These are phyloP conservation scores for Meghimatium bilineatum DNA, from an alignment of 2,888 invertebrate genomes.

Conservation along the genomic window DNA sequence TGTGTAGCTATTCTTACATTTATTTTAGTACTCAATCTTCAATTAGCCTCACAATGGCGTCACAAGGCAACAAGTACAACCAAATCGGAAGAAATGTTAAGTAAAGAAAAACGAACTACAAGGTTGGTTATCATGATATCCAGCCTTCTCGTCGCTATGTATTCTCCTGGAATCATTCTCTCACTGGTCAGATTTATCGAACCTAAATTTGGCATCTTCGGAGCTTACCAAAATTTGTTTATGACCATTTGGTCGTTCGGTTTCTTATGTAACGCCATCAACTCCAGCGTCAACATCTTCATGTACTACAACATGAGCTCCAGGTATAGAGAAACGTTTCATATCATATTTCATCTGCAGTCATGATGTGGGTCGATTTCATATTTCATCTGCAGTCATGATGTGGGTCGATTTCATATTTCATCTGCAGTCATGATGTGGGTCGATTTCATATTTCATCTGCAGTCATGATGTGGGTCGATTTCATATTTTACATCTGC, in stretches of 20 bases:
- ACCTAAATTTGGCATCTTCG: conserved; percentile 13
- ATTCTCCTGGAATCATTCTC: conserved; percentile 3
- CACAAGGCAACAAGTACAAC: background rate
- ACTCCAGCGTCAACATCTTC: conserved; percentile 34
- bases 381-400: no score
- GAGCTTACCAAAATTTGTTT: conserved; percentile 7
- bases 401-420: no score
- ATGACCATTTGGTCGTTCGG: conserved; percentile 14
- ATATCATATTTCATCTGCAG: background rate
- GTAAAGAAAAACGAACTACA: background rate
- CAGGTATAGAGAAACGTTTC: conserved; percentile 6
- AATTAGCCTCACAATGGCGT: background rate
- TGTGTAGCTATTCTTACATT: background rate
- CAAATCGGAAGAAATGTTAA: background rate
- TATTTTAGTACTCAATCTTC: conserved; percentile 1
- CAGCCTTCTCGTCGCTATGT: conserved; percentile 19
- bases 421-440: no score
- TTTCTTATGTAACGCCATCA: conserved; percentile 2
- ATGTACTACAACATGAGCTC: conserved; percentile 32
- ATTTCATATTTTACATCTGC: no score
- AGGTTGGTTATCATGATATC: conserved; percentile 14
- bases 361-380: no score
- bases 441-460: no score
- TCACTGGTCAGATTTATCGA: background rate
- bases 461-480: no score